phyloP scores from a whole-genome alignment of 2,888 invertebrate species.

The Cataglyphis cursor region DNA sequence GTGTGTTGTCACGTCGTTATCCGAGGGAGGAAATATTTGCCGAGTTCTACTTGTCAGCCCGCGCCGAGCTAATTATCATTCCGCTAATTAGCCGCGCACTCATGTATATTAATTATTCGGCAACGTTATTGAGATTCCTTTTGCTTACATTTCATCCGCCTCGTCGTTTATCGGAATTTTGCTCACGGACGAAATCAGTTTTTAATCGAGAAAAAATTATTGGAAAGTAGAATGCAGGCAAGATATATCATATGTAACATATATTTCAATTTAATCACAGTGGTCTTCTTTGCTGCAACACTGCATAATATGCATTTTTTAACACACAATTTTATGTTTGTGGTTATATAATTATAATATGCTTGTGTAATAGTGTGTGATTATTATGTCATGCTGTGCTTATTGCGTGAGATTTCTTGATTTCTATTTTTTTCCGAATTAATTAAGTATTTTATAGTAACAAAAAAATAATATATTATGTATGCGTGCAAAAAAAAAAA shows the following conservation, averaged over 20 bases:
- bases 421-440: background rate
- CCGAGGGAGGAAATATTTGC: background rate
- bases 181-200: constrained; percentile 15
- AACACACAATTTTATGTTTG: background rate
- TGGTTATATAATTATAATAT: background rate
- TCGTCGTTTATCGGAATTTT: background rate
- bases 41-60: constrained; percentile 4
- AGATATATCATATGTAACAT: background rate
- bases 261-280: background rate
- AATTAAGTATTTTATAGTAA: constrained; percentile 1
- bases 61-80: constrained; percentile 20
- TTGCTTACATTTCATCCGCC: background rate
- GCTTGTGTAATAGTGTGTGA: too few relatives aligned
- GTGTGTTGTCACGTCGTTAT: background rate
- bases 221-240: constrained; percentile 44
- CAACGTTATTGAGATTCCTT: background rate
- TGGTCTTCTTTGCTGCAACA: background rate
- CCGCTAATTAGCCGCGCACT: constrained; percentile 5
- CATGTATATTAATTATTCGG: constrained; percentile 15
- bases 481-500: background rate
- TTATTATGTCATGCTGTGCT: too few relatives aligned
- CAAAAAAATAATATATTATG: background rate
- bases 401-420: background rate
- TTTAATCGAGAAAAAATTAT: constrained; percentile 45
- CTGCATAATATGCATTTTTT: background rate